Evolutionary conservation across 2,888 invertebrate genomes (phyloP), one percentile per base, ranked within the genome.

Genomic region (Ophion costatus): DNA sequence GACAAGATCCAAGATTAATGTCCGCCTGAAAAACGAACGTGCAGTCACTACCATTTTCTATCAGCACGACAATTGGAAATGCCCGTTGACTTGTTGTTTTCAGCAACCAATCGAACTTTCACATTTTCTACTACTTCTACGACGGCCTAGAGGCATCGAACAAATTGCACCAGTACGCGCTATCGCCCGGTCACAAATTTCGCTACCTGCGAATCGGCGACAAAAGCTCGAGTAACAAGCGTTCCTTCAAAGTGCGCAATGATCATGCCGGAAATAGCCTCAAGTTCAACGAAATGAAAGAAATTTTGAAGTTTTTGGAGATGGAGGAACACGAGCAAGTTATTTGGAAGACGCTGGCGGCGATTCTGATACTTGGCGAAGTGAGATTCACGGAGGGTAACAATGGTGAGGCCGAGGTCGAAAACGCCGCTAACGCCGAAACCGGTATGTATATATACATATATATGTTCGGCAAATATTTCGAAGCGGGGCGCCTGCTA

Each of bases 91-190:
- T 1, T 81, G 67, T 57, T 56, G 9, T 33, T 89, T 95, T 59
- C 93, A 98, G 98, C 95, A 95, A 95, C 84, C 98, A 98, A 93
- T 96, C 97, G 74, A 98, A 98, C 91, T 98, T 98, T 92, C 97
- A 98, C 93, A 95, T 98, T 29, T 96, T 98, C 86, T 98, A 98
- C 94, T 98, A 98, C 92, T 96, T 98, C 88, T 98, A 98, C 93
- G 98, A 98, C 91, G 97, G 96, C 5, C 95, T 98, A 92, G 96
- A 96, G 88, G 95, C 96, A 14, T 95, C 95, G 22, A 96, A 96
- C 78, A 95, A 96, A 80, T 94, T 97, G 61, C 95, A 95, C 59
- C 95, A 96, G 66, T 97, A 97, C 88, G 94, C 95, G 84, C 94
- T 98, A 64, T 96, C 96, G 74, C 93, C 95, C 0, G 96, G 96